These are phyloP conservation scores for Synanthedon vespiformis DNA, from an alignment of 2,888 invertebrate genomes.

Conservation along the genomic window DNA sequence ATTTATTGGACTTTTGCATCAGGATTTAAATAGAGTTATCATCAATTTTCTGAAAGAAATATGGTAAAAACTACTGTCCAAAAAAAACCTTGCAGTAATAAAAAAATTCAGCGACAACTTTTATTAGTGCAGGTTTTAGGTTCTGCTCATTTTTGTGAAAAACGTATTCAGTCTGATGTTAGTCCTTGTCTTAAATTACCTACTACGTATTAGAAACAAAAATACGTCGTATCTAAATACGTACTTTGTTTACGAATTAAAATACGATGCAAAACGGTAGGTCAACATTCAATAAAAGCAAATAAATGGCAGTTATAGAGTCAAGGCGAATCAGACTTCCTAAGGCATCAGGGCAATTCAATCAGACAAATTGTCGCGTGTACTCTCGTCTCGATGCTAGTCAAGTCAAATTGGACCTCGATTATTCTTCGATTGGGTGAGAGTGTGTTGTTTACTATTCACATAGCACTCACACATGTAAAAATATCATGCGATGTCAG, in stretches of 20 bases:
- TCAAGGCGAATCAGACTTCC: constrained; percentile 49
- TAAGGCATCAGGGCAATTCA: constrained; percentile 56
- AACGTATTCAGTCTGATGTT: too few species aligned
- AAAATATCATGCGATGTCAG: constrained; percentile 58
- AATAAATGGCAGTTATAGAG: constrained; percentile 20
- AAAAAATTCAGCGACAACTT: too few species aligned
- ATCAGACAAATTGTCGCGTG: constrained; percentile 34
- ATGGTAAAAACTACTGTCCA: too few species aligned
- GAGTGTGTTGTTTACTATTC: constrained; percentile 31
- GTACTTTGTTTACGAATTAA: background rate
- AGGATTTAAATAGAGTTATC: too few species aligned
- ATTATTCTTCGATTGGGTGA: constrained; percentile 43
- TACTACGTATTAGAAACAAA: background rate
- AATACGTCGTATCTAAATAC: background rate
- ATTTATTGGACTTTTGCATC: too few species aligned
- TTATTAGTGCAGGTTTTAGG: too few species aligned
- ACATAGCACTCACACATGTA: constrained; percentile 39
- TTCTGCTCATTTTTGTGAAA: too few species aligned
- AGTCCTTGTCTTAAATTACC: too few species aligned
- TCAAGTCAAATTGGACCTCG: constrained; percentile 54
- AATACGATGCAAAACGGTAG: constrained; percentile 4
- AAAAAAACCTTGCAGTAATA: too few species aligned
- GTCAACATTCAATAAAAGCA: constrained; percentile 19
- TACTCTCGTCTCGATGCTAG: constrained; percentile 34
- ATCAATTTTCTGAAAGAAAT: too few species aligned